Conservation (phyloP, 1,140 invertebrate species). For the Elymnias hypermnestra region DNA sequence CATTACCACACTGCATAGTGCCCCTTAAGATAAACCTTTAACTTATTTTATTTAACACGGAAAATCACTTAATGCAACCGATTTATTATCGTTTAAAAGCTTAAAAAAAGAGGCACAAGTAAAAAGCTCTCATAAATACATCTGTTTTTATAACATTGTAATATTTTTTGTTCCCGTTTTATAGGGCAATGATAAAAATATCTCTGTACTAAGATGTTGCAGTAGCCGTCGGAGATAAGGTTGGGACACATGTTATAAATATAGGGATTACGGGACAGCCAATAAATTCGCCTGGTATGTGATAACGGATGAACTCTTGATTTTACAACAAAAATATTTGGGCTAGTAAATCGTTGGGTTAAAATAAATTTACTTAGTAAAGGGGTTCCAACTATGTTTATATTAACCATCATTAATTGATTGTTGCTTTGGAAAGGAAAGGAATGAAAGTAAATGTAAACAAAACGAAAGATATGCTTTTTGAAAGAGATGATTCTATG, state of each 20-base stretch:
- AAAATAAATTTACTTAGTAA: too few relatives aligned
- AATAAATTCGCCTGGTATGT: slow-evolving; percentile 39
- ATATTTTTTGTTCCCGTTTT: slow-evolving; percentile 18
- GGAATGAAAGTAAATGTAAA: too few relatives aligned
- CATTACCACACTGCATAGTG: too few relatives aligned
- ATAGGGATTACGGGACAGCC: slow-evolving; percentile 36
- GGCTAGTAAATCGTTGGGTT: neutral
- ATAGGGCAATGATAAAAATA: slow-evolving; percentile 26
- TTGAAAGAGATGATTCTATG: too few relatives aligned
- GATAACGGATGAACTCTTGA: slow-evolving; percentile 39
- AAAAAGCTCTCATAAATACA: slow-evolving; percentile 9
- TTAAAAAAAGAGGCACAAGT: neutral
- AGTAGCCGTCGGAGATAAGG: slow-evolving; percentile 43
- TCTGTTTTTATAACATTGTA: slow-evolving; percentile 12
- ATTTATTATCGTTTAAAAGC: slow-evolving; percentile 4
- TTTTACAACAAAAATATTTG: slow-evolving; percentile 28
- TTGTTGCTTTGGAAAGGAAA: too few relatives aligned
- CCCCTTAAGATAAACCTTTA: too few relatives aligned
- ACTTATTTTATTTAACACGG: neutral
- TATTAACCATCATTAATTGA: too few relatives aligned
- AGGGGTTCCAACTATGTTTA: too few relatives aligned
- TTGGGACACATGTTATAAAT: slow-evolving; percentile 41
- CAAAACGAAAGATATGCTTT: too few relatives aligned
- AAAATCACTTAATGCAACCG: slow-evolving; percentile 7
- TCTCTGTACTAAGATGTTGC: slow-evolving; percentile 29